Percentiles rank a stretch among this genome's conserved stretches.
phyloP scores from a whole-genome alignment of 2,888 invertebrate genomes.

The Melinopterus prodromus region DNA sequence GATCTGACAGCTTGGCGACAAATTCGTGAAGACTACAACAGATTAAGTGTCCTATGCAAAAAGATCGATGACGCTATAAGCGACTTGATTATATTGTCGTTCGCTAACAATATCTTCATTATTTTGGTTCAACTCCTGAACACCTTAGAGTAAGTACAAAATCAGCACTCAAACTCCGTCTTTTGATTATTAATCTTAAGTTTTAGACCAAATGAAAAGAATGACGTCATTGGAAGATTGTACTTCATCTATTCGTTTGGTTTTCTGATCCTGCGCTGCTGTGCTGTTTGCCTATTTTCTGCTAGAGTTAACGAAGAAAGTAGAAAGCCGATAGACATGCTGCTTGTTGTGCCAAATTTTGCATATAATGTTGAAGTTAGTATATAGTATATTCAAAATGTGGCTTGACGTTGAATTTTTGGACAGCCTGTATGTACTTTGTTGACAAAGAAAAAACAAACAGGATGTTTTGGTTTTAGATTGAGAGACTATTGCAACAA shows the following conservation, averaged over 20 bases:
- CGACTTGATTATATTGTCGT: constrained; percentile 27
- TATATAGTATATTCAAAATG: neutral
- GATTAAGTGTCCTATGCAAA: constrained; percentile 22
- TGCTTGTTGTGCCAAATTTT: neutral
- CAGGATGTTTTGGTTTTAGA: neutral
- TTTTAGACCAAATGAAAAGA: constrained; percentile 13
- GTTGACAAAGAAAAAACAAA: neutral
- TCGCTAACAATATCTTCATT: constrained; percentile 29
- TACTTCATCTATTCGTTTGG: constrained; percentile 31
- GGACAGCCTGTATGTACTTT: too few relatives aligned
- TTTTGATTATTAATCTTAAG: neutral
- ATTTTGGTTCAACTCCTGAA: constrained; percentile 29
- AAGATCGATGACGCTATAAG: constrained; percentile 19
- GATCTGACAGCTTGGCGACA: constrained; percentile 9
- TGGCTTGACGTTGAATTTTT: neutral
- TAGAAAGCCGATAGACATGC: neutral
- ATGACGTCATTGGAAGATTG: constrained; percentile 21
- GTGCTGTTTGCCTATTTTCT: constrained; percentile 19
- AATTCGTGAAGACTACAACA: constrained; percentile 26
- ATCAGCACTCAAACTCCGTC: neutral
- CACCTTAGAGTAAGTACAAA: constrained; percentile 28
- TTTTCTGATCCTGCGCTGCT: constrained; percentile 23
- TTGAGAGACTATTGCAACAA: constrained; percentile 23
- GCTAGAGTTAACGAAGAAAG: constrained; percentile 20
- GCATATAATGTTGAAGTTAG: constrained; percentile 19